phyloP scores from a whole-genome alignment of 2,888 invertebrate genomes.

The Drosophila conformis region DNA sequence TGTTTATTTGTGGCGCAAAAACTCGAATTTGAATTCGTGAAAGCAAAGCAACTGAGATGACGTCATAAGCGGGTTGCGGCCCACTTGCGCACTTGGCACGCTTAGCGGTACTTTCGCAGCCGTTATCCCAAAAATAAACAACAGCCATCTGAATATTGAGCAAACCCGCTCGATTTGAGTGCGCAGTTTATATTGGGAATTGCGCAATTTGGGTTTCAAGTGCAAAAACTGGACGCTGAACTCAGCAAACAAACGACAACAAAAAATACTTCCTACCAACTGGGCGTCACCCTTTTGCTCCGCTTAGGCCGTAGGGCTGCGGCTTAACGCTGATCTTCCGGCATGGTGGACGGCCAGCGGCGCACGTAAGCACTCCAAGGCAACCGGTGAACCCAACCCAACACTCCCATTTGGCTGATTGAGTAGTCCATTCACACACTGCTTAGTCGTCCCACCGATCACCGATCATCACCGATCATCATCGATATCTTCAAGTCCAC shows the following conservation, averaged over 20 bases:
- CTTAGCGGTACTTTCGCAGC: slow-evolving; percentile 69
- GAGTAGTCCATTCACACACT: slow-evolving; percentile 43
- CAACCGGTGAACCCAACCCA: slow-evolving; percentile 17
- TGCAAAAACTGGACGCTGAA: slow-evolving; percentile 75
- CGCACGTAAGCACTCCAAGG: slow-evolving; percentile 55
- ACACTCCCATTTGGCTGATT: slow-evolving; percentile 25
- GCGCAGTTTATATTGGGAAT: slow-evolving; percentile 68
- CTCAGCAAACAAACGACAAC: slow-evolving; percentile 22
- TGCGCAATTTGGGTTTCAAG: slow-evolving; percentile 79
- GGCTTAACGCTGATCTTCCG: slow-evolving; percentile 40
- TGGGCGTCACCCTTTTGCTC: slow-evolving; percentile 14
- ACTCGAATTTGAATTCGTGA: slow-evolving; percentile 32
- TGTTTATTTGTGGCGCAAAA: slow-evolving; percentile 19
- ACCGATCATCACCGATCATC: slow-evolving; percentile 3
- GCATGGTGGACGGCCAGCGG: slow-evolving; percentile 41
- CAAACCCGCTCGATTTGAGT: slow-evolving; percentile 19
- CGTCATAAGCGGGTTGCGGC: slow-evolving; percentile 56
- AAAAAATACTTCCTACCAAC: slow-evolving; percentile 42
- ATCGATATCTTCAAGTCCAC: slow-evolving; percentile 44
- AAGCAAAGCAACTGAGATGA: slow-evolving; percentile 36
- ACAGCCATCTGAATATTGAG: slow-evolving; percentile 28
- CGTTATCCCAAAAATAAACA: slow-evolving; percentile 42
- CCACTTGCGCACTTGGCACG: slow-evolving; percentile 65
- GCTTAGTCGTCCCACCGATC: background rate
- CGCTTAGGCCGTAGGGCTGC: slow-evolving; percentile 26